phyloP scores from a whole-genome alignment of 53 echinoderm and acorn worm genomes.

The Patiria pectinifera region DNA sequence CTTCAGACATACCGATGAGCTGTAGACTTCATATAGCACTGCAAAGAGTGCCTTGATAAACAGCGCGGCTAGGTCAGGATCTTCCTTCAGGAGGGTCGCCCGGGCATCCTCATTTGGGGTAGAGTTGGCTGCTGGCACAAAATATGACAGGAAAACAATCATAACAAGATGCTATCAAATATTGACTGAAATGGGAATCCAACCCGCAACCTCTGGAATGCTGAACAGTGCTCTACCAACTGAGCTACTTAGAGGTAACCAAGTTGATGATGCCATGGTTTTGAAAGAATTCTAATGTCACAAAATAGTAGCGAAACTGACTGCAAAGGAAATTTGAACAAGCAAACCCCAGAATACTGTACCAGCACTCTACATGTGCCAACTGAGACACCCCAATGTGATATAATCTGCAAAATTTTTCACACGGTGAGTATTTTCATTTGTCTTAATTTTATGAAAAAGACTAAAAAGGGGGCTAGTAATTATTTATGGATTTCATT shows the following conservation, averaged over 20 bases:
- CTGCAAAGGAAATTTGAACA: no score
- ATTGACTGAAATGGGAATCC: neutral
- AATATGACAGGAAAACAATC: neutral
- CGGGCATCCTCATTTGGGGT: slow-evolving; percentile 82
- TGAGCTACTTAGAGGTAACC: neutral
- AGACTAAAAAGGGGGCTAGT: no score
- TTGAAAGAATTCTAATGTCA: no score
- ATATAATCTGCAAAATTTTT: neutral
- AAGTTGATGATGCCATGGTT: no score
- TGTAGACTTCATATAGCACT: slow-evolving; percentile 98
- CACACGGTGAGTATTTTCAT: neutral
- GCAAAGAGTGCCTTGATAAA: slow-evolving; percentile 99
- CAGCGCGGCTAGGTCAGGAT: slow-evolving; percentile 82
- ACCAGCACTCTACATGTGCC: no score
- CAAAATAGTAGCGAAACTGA: no score
- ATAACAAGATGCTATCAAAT: neutral
- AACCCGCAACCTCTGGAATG: neutral
- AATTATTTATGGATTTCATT: no score
- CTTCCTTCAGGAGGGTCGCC: slow-evolving; percentile 83
- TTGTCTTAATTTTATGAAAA: neutral
- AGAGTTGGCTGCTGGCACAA: slow-evolving; percentile 18
- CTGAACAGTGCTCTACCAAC: neutral
- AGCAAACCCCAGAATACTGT: no score
- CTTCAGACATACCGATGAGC: slow-evolving; percentile 87
- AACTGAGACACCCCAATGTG: no score